Percentiles rank a stretch among this genome's conserved stretches.
Evolutionary conservation across 2,113 vertebrate species (phyloP).

Genomic region (Ameiurus melas): DNA sequence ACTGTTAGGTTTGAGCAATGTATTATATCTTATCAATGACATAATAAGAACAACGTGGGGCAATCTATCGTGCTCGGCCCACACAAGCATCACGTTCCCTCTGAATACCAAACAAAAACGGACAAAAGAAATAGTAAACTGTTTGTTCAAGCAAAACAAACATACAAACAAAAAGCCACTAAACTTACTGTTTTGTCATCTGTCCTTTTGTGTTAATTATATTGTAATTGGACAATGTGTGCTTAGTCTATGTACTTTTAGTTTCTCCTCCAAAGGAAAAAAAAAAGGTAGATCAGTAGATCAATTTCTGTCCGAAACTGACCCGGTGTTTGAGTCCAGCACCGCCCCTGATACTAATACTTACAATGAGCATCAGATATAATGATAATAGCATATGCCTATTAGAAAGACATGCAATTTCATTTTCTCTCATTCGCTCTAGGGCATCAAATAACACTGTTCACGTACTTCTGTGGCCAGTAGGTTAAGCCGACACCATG

Average conservation of each 20-base stretch:
- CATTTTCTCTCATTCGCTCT: not conserved
- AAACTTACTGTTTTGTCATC: not conserved
- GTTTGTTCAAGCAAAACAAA: not conserved
- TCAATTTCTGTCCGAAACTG: not conserved
- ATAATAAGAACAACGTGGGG: not conserved
- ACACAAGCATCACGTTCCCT: not conserved
- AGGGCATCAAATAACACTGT: not conserved
- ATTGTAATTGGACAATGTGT: not conserved
- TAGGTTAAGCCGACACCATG: conserved; percentile 89
- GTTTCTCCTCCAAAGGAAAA: not conserved
- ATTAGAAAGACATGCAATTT: not conserved
- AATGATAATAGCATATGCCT: too few relatives aligned
- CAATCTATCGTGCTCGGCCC: not conserved
- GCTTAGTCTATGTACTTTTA: not conserved
- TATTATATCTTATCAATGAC: not conserved
- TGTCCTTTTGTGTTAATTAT: not conserved
- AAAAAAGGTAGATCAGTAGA: not conserved
- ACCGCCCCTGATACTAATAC: not conserved
- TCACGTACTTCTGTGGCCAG: conserved; percentile 96
- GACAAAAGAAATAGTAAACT: not conserved
- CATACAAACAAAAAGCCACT: not conserved
- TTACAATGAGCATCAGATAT: not conserved
- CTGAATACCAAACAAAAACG: too few relatives aligned
- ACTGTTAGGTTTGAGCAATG: not conserved
- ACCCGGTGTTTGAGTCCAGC: not conserved